Percentiles rank a stretch among this genome's conserved stretches.
phyloP scores from a whole-genome alignment of 2,888 invertebrate species.

The Rhaphigaster nebulosa region DNA sequence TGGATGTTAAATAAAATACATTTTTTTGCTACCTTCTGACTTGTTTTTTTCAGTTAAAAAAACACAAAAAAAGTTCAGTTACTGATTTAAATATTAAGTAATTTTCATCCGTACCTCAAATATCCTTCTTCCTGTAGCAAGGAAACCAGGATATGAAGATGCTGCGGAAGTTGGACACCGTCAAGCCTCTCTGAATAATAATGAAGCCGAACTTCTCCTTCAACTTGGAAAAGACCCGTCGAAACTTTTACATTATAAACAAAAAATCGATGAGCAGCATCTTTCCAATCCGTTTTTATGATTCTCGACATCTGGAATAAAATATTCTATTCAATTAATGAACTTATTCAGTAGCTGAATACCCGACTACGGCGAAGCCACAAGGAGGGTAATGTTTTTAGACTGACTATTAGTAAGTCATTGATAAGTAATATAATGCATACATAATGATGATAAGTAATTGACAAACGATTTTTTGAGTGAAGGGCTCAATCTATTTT shows the following conservation, averaged over 20 bases:
- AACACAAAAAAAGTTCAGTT: no score
- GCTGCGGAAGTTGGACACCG: background rate
- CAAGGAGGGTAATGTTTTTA: no score
- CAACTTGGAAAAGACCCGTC: background rate
- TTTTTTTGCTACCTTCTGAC: no score
- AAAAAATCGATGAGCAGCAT: background rate
- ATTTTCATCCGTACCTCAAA: background rate
- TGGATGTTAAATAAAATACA: no score
- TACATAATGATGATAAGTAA: no score
- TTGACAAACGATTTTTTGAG: no score
- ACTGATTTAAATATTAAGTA: background rate
- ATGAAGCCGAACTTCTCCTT: background rate
- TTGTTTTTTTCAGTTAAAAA: no score
- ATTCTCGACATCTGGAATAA: background rate
- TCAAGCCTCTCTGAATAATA: slow-evolving; percentile 9
- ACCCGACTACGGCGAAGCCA: no score
- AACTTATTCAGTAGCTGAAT: no score
- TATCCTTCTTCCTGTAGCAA: background rate
- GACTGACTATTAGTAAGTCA: no score
- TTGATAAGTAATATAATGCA: no score
- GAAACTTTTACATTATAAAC: background rate
- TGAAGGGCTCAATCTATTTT: no score
- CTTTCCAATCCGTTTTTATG: background rate
- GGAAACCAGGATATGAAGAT: background rate
- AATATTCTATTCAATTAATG: background rate